Evolutionary conservation across 2,797 vertebrate species (phyloP).

Genomic region (Columba guinea): DNA sequence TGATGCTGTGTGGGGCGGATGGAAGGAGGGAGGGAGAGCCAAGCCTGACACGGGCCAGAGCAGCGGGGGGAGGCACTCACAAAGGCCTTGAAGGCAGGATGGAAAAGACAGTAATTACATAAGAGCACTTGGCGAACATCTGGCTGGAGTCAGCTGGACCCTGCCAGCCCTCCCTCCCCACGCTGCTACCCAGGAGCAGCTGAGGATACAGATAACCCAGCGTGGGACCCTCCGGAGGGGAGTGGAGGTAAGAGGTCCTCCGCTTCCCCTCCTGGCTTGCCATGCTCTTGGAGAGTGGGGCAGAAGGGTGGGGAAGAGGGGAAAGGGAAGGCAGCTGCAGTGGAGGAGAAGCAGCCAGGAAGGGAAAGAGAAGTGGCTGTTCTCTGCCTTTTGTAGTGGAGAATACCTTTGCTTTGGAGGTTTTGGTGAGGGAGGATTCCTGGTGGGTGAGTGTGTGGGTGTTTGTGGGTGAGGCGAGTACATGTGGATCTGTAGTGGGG

Average conservation of each 20-base stretch:
- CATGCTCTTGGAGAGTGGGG: background rate
- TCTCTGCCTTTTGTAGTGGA: background rate
- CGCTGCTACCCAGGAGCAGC: slow-evolving; percentile 46
- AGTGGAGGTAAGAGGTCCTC: slow-evolving; percentile 38
- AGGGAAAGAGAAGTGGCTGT: background rate
- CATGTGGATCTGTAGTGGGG: background rate
- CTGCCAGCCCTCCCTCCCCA: background rate
- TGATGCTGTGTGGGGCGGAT: background rate
- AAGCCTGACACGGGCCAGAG: slow-evolving; percentile 40
- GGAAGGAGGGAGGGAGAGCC: slow-evolving; percentile 5
- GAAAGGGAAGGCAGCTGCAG: background rate
- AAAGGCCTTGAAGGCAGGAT: slow-evolving; percentile 54
- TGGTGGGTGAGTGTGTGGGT: background rate
- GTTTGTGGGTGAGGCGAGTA: background rate
- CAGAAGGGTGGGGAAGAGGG: background rate
- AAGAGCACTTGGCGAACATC: slow-evolving; percentile 60
- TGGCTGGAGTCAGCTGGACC: slow-evolving; percentile 61
- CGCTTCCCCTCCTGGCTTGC: fast-evolving
- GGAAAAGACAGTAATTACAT: slow-evolving; percentile 70
- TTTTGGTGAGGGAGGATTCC: background rate
- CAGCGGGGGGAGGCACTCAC: slow-evolving; percentile 13
- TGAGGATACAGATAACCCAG: slow-evolving; percentile 46
- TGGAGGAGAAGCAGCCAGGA: background rate
- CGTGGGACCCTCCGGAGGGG: background rate
- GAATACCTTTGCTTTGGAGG: background rate